Percentiles rank a stretch among this genome's conserved stretches.
Evolutionary conservation across 1,140 invertebrate species (phyloP).

Genomic region (Conus ventricosus): DNA sequence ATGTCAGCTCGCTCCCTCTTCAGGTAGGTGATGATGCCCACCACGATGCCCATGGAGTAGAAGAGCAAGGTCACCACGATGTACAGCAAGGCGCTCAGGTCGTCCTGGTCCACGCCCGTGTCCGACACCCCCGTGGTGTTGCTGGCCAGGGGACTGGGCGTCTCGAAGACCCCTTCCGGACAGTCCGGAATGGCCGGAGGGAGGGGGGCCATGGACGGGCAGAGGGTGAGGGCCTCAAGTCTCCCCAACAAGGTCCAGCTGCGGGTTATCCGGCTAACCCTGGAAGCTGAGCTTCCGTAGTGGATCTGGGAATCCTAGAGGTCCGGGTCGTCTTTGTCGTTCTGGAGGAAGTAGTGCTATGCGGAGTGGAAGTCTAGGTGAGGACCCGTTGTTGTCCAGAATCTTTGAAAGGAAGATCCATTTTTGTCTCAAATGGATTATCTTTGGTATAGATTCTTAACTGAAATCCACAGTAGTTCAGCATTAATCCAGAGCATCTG

Average conservation of each 20-base stretch:
- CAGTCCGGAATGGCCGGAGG: neutral
- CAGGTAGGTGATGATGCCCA: slow-evolving; percentile 68
- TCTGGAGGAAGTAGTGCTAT: no score
- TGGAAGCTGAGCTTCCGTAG: neutral
- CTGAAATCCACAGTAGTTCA: no score
- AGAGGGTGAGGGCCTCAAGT: neutral
- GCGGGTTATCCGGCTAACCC: no score
- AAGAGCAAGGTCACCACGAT: slow-evolving; percentile 69
- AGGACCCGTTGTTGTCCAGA: no score
- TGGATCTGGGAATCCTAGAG: neutral
- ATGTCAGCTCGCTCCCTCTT: slow-evolving; percentile 67
- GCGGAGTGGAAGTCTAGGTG: no score
- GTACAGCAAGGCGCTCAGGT: slow-evolving; percentile 66
- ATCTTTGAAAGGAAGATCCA: no score
- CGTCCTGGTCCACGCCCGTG: slow-evolving; percentile 39
- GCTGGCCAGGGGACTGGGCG: neutral
- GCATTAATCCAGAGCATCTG: no score
- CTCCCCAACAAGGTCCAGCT: neutral
- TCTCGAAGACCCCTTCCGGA: no score
- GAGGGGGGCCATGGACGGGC: slow-evolving; percentile 23
- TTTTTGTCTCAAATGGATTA: no score
- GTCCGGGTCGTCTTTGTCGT: neutral
- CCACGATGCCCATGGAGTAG: slow-evolving; percentile 68
- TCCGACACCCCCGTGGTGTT: neutral
- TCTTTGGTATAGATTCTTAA: no score